These are phyloP conservation scores for Papilio demoleus DNA, from an alignment of 2,888 invertebrate species.

Conservation along the genomic window DNA sequence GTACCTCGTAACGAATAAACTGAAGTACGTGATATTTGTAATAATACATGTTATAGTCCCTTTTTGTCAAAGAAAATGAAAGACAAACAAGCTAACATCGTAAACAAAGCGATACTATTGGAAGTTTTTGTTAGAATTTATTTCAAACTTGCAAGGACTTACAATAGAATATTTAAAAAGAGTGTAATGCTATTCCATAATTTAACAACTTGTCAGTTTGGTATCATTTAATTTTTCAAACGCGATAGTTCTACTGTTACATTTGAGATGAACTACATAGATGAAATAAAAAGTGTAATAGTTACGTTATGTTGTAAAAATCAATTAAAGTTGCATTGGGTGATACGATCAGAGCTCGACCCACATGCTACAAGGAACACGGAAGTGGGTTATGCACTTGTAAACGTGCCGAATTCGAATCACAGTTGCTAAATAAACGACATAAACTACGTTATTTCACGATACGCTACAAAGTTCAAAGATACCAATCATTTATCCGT, in stretches of 20 bases:
- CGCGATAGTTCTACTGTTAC: no score
- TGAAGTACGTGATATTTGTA: no score
- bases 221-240: no score
- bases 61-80: no score
- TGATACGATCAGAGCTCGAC: slow-evolving; percentile 34
- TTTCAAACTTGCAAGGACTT: no score
- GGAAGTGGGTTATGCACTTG: slow-evolving; percentile 36
- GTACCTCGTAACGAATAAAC: no score
- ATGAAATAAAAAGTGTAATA: background rate
- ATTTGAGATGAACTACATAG: background rate
- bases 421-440: slow-evolving; percentile 29
- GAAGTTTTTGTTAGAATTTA: no score
- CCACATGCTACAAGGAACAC: slow-evolving; percentile 32
- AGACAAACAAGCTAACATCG: no score
- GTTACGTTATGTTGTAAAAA: slow-evolving; percentile 23
- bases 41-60: no score
- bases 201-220: background rate
- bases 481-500: slow-evolving; percentile 18
- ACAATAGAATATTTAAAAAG: no score
- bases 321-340: slow-evolving; percentile 14
- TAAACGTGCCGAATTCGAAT: slow-evolving; percentile 36
- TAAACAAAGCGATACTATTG: no score
- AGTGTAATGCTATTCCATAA: no score
- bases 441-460: slow-evolving; percentile 20
- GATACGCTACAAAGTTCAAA: slow-evolving; percentile 15